Evolutionary conservation across 2,797 vertebrate genomes (phyloP), one percentile per base, ranked within the genome.

Genomic region (Leptodactylus fallax): DNA sequence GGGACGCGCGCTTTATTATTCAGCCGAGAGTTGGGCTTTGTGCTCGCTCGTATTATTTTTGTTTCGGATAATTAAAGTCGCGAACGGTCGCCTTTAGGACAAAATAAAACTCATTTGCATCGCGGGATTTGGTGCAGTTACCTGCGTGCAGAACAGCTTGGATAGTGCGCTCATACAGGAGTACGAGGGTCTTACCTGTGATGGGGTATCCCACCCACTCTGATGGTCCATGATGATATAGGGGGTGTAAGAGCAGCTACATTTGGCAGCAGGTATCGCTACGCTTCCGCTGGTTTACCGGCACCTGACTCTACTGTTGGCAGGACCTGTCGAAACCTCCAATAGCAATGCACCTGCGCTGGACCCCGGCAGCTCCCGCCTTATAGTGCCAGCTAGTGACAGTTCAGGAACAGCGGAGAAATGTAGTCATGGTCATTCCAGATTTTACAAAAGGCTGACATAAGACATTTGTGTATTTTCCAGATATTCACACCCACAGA

Each of bases 101-200:
- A 78, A 51, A 56, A 71, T 61, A 63, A 63, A 78, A 78, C 69
- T 72, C 36, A 78, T 45, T 47, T 19, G 36, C 36, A 82, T 67
- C 61, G 7, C 12, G 49, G 63, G n/a, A 81, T 10, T 13, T 36
- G n/a, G 56, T 60, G 53, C 23, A 69, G 69, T 82, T 58, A 56
- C 21, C 55, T 36, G 53, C 7, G 7, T 17, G n/a, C 23, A 55
- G 9, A 56, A 27, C 25, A 3, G 23, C 23, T 79, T 36, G 14
- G 45, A 23, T 7, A 3, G 45, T 6, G 47, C 14, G 3, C 14
- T 23, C n/a, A 36, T 36, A 79, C 0, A 19, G n/a, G 25, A 25
- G 53, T 5, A 60, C 5, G 1, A 55, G 14, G 14, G 78, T 11
- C 78, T 10, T 12, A 8, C 51, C 51, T 53, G 2, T 53, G 51